phyloP scores from a whole-genome alignment of 2,888 invertebrate species.

The Xanthia togata region DNA sequence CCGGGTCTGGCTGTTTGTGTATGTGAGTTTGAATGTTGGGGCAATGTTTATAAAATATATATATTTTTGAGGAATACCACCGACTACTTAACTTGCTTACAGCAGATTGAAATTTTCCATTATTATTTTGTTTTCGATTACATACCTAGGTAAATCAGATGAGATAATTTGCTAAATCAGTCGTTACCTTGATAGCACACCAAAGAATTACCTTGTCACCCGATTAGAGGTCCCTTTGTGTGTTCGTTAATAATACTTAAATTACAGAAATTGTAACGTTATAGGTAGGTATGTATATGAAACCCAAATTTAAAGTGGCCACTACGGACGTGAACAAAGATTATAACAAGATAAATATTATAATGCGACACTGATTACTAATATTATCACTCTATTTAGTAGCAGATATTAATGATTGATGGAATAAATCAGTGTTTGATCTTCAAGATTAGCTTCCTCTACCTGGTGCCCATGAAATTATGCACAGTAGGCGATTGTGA shows the following conservation, averaged over 20 bases:
- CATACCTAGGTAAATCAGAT: conserved; percentile 12
- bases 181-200: conserved; percentile 38
- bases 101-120: neutral
- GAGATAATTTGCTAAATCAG: conserved; percentile 37
- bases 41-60: too few species aligned
- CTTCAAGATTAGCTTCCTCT: conserved; percentile 60
- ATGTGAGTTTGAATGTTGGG: too few species aligned
- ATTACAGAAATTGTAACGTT: conserved; percentile 8
- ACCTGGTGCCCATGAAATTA: conserved; percentile 45
- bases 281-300: neutral
- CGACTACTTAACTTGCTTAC: neutral
- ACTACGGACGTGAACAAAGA: conserved; percentile 18
- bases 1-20: too few species aligned
- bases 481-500: conserved; percentile 55
- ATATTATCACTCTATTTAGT: conserved; percentile 56
- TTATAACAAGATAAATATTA: conserved; percentile 43
- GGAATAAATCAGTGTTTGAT: conserved; percentile 71
- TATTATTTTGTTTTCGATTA: neutral
- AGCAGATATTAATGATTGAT: conserved; percentile 62
- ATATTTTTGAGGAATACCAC: neutral
- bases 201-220: conserved; percentile 20
- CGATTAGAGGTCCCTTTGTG: conserved; percentile 12
- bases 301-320: conserved; percentile 30
- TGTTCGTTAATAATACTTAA: conserved; percentile 8
- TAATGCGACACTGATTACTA: conserved; percentile 57